phyloP scores from a whole-genome alignment of 2,797 vertebrate genomes.

The Epinephelus coioides region DNA sequence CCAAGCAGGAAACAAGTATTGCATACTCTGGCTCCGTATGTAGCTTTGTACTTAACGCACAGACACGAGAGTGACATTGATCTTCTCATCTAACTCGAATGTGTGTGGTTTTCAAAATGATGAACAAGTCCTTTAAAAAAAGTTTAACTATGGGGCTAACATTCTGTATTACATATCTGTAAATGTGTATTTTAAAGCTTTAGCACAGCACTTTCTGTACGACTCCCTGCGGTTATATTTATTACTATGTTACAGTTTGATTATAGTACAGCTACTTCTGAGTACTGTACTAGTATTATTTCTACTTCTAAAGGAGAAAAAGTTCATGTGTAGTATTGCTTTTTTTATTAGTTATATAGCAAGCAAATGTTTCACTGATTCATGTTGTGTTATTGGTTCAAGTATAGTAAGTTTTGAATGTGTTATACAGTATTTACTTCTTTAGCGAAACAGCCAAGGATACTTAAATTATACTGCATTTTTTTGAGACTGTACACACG shows the following conservation, averaged over 20 bases:
- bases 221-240: neutral
- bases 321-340: neutral
- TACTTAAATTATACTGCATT: conserved; percentile 36
- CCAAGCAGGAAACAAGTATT: too few species aligned
- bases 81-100: neutral
- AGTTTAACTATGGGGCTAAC: neutral
- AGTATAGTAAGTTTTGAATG: conserved; percentile 16
- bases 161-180: conserved; percentile 5
- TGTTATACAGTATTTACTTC: conserved; percentile 23
- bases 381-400: conserved; percentile 4
- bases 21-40: too few species aligned
- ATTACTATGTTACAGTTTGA: conserved; percentile 11
- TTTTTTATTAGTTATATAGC: neutral
- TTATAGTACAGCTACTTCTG: conserved; percentile 6
- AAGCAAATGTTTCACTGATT: conserved; percentile 6
- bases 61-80: neutral
- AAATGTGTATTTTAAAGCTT: conserved; percentile 37
- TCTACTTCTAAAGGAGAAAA: conserved; percentile 22
- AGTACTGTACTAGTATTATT: conserved; percentile 8
- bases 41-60: neutral
- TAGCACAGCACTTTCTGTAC: conserved; percentile 33
- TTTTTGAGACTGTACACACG: conserved; percentile 17
- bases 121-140: neutral
- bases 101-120: neutral
- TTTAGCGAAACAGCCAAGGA: conserved; percentile 76